Evolutionary conservation across 2,113 vertebrate genomes (phyloP), one percentile per base, ranked within the genome.

Genomic region (Melanostigma gelatinosum): DNA sequence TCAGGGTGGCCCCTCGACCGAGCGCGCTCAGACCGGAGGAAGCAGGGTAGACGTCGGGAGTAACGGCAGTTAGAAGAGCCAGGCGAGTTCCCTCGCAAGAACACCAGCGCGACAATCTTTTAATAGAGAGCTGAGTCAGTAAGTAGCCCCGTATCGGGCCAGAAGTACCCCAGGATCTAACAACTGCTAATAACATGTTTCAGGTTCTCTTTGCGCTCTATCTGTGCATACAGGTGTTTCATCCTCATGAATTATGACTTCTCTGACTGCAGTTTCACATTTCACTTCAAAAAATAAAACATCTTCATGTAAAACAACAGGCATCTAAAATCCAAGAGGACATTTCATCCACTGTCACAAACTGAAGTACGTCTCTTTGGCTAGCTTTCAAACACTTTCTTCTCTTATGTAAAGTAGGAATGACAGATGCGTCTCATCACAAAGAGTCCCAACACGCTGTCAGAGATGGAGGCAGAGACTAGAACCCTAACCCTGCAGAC

Each of bases 241-340:
- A 44, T 58, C 16, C 44, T 32, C 68, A 71, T 44, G 36, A 22
- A 40, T 64, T 6, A 15, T 18, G 20, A 40, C 4, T 34, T 1
- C 13, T 75, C 36, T 38, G 9, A 50, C 50, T 52, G 38, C 34
- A 52, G 73, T 42, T 83, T 83, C 38, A 79, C 15, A 22, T 73
- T 65, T 80, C 29, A 80, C 34, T 38, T 79, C 75, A 75, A 62
- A 73, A 67, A 87, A 80, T 79, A 79, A 83, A 71, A 83, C 40
- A 55, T 75, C 65, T 61, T 77, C n/a, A 76, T 79, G 71, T 72
- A 77, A 84, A 77, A 55, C 27, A 76, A 67, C 55, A 74, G 40
- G 24, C 50, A 50, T 85, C 75, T 87, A 86, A 24, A 73, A 71
- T 52, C 46, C 18, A 78, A 70, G 83, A 81, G 52, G 62, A 80